A percentile compares a stretch with the other conserved stretches of the same genome.
These are phyloP conservation scores for Drymodes brunneopygia DNA, from an alignment of 2,113 vertebrate species.

Conservation along the genomic window DNA sequence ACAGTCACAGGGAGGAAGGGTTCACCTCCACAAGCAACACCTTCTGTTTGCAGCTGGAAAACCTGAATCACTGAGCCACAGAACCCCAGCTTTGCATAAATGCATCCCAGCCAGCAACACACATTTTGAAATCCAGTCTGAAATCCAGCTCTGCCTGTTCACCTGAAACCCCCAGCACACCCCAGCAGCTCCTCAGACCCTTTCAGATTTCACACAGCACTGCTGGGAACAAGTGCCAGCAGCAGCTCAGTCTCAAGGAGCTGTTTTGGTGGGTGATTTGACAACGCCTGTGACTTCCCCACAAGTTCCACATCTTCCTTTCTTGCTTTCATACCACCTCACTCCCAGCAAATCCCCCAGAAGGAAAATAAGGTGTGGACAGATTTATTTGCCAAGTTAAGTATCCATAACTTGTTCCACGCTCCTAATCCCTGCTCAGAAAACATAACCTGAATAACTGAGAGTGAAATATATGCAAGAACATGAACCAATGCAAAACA, in stretches of 20 bases:
- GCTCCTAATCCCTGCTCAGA: neutral
- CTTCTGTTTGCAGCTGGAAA: neutral
- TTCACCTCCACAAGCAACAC: neutral
- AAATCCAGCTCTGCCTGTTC: neutral
- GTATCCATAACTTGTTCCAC: neutral
- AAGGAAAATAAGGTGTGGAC: constrained; percentile 10
- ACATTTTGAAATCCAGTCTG: neutral
- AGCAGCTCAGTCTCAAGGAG: neutral
- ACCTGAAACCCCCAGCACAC: neutral
- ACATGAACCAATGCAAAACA: neutral
- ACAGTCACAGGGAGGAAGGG: neutral
- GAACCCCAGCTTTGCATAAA: neutral
- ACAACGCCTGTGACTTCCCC: neutral
- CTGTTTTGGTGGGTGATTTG: neutral
- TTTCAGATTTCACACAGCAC: neutral
- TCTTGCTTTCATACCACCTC: neutral
- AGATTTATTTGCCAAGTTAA: constrained; percentile 24
- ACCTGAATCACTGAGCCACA: neutral
- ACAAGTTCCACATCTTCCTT: neutral
- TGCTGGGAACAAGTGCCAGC: neutral
- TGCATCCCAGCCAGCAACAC: fast-evolving
- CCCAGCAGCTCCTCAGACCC: neutral
- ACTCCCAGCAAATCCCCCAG: neutral
- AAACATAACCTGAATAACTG: neutral
- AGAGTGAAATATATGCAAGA: neutral